Conservation (phyloP, 1,140 invertebrate genomes). For the Leptinotarsa defecta region DNA sequence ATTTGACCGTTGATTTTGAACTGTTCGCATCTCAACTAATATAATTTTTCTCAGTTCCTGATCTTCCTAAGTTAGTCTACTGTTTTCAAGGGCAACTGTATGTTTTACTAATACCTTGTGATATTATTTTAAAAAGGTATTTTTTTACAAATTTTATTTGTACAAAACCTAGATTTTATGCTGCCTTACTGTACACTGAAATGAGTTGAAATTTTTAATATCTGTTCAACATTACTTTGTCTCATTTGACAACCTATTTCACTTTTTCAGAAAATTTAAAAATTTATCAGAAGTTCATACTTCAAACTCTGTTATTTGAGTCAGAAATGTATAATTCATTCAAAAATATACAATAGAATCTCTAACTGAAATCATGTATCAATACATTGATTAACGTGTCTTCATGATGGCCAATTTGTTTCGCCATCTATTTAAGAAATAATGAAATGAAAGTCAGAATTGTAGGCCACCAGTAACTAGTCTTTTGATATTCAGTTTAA, state of each 20-base stretch:
- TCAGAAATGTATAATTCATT: too few species aligned
- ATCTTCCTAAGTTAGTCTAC: conserved; percentile 9
- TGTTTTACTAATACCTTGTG: conserved; percentile 34
- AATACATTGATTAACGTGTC: too few species aligned
- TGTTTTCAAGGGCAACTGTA: conserved; percentile 11
- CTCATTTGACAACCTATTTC: background rate
- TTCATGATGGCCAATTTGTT: too few species aligned
- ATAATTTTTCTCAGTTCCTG: conserved; percentile 1
- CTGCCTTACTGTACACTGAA: conserved; percentile 5
- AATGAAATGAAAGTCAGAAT: too few species aligned
- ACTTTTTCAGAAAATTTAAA: too few species aligned
- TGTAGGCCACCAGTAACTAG: too few species aligned
- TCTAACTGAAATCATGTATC: too few species aligned
- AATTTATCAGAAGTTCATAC: too few species aligned
- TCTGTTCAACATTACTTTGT: background rate
- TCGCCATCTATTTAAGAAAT: too few species aligned
- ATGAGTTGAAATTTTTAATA: background rate
- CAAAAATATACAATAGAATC: too few species aligned
- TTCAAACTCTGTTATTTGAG: too few species aligned
- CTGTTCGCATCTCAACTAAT: conserved; percentile 1
- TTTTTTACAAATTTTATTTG: conserved; percentile 12
- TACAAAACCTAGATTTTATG: conserved; percentile 22
- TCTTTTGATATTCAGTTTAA: too few species aligned
- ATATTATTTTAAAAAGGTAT: conserved; percentile 43
- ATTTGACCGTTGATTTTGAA: background rate